Evolutionary conservation across 2,113 vertebrate species (phyloP).

Genomic region (Dicerorhinus sumatrensis): DNA sequence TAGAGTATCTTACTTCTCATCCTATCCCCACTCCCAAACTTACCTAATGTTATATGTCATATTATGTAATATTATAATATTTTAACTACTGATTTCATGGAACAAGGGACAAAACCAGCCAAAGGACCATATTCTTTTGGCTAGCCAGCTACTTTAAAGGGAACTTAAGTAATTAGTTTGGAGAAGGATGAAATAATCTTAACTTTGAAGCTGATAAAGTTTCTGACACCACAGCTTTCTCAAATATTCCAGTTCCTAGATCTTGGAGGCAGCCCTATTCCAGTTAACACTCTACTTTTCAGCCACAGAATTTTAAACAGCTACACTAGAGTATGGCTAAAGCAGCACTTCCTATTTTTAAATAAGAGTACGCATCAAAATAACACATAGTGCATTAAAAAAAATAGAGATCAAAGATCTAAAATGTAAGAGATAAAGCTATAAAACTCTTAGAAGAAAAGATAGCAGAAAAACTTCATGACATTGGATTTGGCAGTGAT

Average conservation of each 20-base stretch:
- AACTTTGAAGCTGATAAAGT: slow-evolving; percentile 19
- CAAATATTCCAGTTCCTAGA: not conserved
- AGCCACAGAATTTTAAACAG: slow-evolving; percentile 4
- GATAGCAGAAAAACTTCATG: not conserved
- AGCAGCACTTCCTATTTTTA: slow-evolving; percentile 19
- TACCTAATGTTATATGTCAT: not conserved
- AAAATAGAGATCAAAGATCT: not conserved
- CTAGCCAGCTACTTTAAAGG: slow-evolving; percentile 41
- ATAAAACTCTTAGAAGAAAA: slow-evolving; percentile 42
- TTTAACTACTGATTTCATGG: slow-evolving; percentile 48
- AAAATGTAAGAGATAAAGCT: slow-evolving; percentile 28
- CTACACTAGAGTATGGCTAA: not conserved
- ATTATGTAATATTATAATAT: not conserved
- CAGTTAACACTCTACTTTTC: not conserved
- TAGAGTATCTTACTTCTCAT: slow-evolving; percentile 36
- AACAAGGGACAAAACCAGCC: not conserved
- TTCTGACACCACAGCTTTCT: slow-evolving; percentile 27
- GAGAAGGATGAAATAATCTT: slow-evolving; percentile 29
- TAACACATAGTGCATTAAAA: not conserved
- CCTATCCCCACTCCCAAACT: not conserved
- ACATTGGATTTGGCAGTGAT: not conserved
- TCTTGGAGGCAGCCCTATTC: not conserved
- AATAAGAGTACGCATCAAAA: not conserved
- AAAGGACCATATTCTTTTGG: not conserved
- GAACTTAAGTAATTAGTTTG: slow-evolving; percentile 49